Evolutionary conservation across 2,888 invertebrate species (phyloP), one percentile per base, ranked within the genome.

Genomic region (Eurois occulta): DNA sequence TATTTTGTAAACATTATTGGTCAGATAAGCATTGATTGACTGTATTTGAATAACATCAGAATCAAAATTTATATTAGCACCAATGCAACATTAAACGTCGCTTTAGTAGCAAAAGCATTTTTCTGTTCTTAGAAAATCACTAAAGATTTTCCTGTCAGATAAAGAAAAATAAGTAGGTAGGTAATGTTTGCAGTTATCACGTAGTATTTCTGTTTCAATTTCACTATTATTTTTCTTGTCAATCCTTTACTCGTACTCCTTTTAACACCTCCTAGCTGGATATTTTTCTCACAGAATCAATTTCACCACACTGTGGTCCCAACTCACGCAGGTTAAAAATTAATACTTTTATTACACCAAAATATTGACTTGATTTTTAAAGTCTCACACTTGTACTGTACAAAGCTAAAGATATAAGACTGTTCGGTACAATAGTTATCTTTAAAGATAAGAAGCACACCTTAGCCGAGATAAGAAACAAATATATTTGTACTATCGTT

Each of bases 391-490:
- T 66, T 60, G 79, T 71, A 7, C 16, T 43, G 32, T 55, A 58
- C 43, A 35, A 72, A 85, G 60, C 58, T 70, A 35, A 28, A 70
- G 58, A 69, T 80, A 64, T 73, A 28, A 41, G 35, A 86, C 87
- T 88, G 78, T 38, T 73, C 52, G 55, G 43, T 71, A 81, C 70
- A 72, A 74, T 80, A 78, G 75, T 91, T 92, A 92, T 92, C 92
- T 90, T 77, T 5, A 82, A 24, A 92, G 95, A 95, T 95, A 94
- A 93, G 89, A 85, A 75, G 76, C 89, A 81, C 86, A 87, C 90
- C 91, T 92, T 92, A 92, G 90, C 91, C 90, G 80, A 90, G 94
- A 94, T 94, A 94, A 94, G 90, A 79, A 80, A 82, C 72, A 85
- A 88, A 89, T 90, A 88, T 90, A 86, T 87, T 82, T 90, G 85